Conservation (phyloP, 2,888 invertebrate genomes). For the Leucoptera coffeella region DNA sequence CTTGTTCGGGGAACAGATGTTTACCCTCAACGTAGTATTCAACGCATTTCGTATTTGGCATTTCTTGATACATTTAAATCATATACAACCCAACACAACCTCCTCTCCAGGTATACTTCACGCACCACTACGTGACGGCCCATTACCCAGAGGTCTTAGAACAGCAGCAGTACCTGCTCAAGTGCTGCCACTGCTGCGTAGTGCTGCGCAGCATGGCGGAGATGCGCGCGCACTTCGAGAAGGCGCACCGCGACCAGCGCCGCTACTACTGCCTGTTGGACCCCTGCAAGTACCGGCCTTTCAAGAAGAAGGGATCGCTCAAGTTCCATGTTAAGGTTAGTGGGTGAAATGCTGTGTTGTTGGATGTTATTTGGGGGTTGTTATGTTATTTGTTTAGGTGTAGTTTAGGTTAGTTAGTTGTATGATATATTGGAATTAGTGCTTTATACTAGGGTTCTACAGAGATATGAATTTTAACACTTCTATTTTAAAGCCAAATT, state of each 20-base stretch:
- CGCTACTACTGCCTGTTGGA: constrained; percentile 33
- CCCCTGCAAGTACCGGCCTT: constrained; percentile 27
- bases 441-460: too few species aligned
- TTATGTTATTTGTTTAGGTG: too few species aligned
- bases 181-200: constrained; percentile 30
- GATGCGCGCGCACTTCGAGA: constrained; percentile 27
- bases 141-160: constrained; percentile 13
- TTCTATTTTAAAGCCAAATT: too few species aligned
- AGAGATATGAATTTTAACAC: too few species aligned
- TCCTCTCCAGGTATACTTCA: constrained; percentile 28
- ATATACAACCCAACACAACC: not conserved
- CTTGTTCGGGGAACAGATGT: too few species aligned
- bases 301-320: constrained; percentile 35
- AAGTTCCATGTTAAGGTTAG: constrained; percentile 38
- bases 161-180: constrained; percentile 18
- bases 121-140: constrained; percentile 25
- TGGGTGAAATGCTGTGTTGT: too few species aligned
- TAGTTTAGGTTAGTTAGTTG: too few species aligned
- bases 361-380: too few species aligned
- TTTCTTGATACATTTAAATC: not conserved
- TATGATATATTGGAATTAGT: too few species aligned
- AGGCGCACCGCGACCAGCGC: constrained; percentile 24
- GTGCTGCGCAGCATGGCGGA: constrained; percentile 20
- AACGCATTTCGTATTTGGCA: too few species aligned
- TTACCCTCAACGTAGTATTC: too few species aligned